Percentiles rank a stretch among this genome's conserved stretches.
Conservation (phyloP, 2,888 invertebrate genomes). For the Pristionchus arcanus region DNA sequence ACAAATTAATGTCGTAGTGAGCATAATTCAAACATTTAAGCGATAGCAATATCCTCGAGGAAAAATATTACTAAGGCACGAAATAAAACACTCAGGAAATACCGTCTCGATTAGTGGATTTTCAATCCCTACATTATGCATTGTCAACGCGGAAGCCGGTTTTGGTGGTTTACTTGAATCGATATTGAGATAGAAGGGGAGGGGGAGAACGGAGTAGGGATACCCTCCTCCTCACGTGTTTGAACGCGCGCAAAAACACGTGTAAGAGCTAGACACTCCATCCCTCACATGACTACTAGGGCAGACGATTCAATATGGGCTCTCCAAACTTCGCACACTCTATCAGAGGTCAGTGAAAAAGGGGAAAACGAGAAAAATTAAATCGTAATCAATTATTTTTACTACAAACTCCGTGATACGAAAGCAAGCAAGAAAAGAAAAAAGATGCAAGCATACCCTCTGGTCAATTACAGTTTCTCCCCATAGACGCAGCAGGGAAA, state of each 20-base stretch:
- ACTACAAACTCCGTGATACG: neutral
- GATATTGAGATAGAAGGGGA: neutral
- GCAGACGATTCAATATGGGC: neutral
- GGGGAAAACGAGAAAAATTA: neutral
- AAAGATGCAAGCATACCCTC: neutral
- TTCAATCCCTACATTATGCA: neutral
- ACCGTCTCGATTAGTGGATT: no score
- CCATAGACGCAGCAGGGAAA: neutral
- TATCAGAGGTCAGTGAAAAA: neutral
- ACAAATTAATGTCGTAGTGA: no score
- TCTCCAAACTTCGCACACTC: neutral
- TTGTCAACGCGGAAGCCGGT: neutral
- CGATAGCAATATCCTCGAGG: neutral
- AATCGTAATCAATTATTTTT: neutral
- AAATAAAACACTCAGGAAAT: no score
- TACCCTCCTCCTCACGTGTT: slow-evolving; percentile 36
- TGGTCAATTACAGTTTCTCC: neutral
- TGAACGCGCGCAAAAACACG: slow-evolving; percentile 41
- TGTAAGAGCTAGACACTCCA: slow-evolving; percentile 1
- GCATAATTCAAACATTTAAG: no score
- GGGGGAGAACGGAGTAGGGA: neutral
- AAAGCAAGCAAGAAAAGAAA: neutral
- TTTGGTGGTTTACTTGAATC: neutral
- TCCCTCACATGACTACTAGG: slow-evolving; percentile 20
- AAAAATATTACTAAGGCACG: no score